Evolutionary conservation across 2,888 invertebrate species (phyloP).

Genomic region (Cyaniris semiargus): DNA sequence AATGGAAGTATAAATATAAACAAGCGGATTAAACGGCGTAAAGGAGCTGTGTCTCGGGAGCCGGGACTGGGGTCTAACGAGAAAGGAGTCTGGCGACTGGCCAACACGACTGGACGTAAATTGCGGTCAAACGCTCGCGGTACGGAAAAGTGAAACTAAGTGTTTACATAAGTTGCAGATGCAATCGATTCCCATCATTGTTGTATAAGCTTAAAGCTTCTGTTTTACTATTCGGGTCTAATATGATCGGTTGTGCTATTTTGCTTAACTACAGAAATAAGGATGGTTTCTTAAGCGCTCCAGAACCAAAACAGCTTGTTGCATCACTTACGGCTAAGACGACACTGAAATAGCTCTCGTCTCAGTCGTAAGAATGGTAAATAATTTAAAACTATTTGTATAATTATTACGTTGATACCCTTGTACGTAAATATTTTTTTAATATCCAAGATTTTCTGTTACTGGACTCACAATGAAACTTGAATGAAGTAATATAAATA

Average conservation of each 20-base stretch:
- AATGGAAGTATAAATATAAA: conserved; percentile 55
- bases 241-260: no score
- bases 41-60: conserved; percentile 58
- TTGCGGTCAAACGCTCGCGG: conserved; percentile 53
- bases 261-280: no score
- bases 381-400: no score
- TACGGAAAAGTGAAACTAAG: conserved; percentile 57
- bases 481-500: no score
- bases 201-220: neutral
- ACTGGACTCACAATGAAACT: no score
- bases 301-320: neutral
- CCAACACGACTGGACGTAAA: conserved; percentile 61
- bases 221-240: neutral
- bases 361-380: no score
- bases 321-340: no score
- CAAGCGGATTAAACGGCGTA: conserved; percentile 60
- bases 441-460: no score
- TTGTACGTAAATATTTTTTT: no score
- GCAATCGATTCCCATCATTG: conserved; percentile 24
- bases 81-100: conserved; percentile 53
- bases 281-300: neutral
- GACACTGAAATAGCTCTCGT: no score
- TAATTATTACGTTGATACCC: no score
- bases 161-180: conserved; percentile 42
- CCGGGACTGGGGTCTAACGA: conserved; percentile 64